Evolutionary conservation across 2,888 invertebrate species (phyloP), one percentile per base, ranked within the genome.

Genomic region (Campoplex capitator): DNA sequence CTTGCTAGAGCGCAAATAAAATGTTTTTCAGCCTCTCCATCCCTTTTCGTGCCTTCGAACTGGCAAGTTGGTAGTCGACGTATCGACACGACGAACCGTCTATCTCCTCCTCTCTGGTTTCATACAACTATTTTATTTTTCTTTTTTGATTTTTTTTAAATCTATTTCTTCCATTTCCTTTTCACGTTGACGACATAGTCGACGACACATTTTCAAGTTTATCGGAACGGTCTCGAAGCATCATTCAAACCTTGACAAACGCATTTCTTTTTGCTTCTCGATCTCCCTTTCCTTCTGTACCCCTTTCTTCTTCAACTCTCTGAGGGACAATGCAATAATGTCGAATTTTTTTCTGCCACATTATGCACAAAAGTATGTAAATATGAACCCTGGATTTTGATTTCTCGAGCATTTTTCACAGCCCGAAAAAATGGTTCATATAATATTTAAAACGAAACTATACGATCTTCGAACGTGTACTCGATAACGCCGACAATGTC

Each of bases 1-100:
- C 58, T 75, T 70, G 58, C 48, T 80, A 42, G 42, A 42, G 38
- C 58, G 70, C 68, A 75, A 84, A 80, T 80, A 84, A 85, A 79
- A 85, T 83, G 62, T 85, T 68, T 23, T 70, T 35, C 42, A 32
- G 23, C 32, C 38, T 51, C 23, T 67, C 42, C 16, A 38, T 45
- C 18, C 42, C 56, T 28, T 6, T 42, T 23, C 45, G n/a, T 28
- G 11, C 56, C 54, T 38, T 38, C 11, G 13, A 32, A 62, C 42
- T 23, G 35, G 42, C 58, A 67, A 78, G 67, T 54, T n/a, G 23
- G 67, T 16, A 51, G 62, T 78, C 62, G 28, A 58, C 48, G 51
- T 74, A 82, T 84, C 76, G 86, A 84, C 67, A 58, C 28, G 62
- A 67, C 84, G 32, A 28, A 42, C 28, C 56, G 48, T 71, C 76